A percentile compares a stretch with the other conserved stretches of the same genome.
Evolutionary conservation across 2,797 vertebrate species (phyloP).

Genomic region (Masticophis lateralis): DNA sequence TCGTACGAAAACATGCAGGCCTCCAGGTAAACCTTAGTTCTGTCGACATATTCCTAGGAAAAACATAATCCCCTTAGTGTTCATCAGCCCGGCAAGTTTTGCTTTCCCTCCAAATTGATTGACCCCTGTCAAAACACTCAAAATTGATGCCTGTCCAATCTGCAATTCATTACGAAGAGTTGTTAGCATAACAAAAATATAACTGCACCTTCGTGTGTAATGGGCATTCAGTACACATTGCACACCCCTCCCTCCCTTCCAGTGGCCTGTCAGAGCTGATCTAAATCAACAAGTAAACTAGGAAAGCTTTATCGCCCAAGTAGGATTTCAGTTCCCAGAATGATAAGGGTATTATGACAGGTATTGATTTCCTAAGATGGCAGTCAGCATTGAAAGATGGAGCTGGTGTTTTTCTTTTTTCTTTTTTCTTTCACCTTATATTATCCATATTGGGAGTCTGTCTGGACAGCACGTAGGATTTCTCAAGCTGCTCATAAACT

Average conservation of each 20-base stretch:
- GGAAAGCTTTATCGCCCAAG: slow-evolving; percentile 48
- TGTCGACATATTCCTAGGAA: neutral
- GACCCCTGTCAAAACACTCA: neutral
- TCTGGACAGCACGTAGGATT: slow-evolving; percentile 50
- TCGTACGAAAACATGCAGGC: neutral
- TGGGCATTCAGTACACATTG: neutral
- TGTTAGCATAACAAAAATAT: neutral
- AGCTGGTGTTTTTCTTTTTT: slow-evolving; percentile 46
- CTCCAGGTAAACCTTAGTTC: neutral
- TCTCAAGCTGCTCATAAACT: slow-evolving; percentile 53
- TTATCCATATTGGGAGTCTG: slow-evolving; percentile 52
- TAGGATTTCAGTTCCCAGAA: slow-evolving; percentile 51
- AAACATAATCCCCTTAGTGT: neutral
- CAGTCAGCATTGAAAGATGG: slow-evolving; percentile 48
- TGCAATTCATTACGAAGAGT: neutral
- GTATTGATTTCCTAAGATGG: slow-evolving; percentile 56
- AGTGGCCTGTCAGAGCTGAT: slow-evolving; percentile 26
- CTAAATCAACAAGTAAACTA: slow-evolving; percentile 58
- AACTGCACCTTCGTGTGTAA: neutral
- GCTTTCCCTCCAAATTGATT: neutral
- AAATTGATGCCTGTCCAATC: neutral
- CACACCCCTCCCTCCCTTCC: neutral
- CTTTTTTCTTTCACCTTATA: slow-evolving; percentile 34
- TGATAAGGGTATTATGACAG: slow-evolving; percentile 46
- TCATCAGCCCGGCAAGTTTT: neutral